Conservation (phyloP, 2,797 vertebrate genomes). For the Phoxinus dragarum region DNA sequence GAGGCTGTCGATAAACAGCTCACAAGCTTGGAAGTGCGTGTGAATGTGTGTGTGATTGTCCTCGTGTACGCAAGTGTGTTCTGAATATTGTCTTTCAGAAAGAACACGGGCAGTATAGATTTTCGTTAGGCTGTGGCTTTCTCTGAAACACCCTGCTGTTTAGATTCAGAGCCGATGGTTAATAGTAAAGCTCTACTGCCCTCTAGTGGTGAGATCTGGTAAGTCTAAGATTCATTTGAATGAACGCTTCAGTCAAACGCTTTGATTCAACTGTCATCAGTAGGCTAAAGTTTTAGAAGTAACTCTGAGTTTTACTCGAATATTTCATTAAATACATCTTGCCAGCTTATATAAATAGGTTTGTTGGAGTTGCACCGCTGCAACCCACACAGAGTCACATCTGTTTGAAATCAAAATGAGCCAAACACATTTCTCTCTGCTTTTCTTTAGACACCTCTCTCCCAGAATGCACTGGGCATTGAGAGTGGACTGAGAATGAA, state of each 20-base stretch:
- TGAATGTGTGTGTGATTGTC: constrained; percentile 6
- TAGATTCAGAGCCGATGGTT: too few species aligned
- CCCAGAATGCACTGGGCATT: not conserved
- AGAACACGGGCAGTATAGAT: not conserved
- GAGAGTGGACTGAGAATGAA: not conserved
- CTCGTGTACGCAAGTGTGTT: not conserved
- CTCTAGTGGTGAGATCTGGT: constrained; percentile 18
- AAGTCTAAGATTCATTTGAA: not conserved
- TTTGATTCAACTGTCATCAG: not conserved
- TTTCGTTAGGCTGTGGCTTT: not conserved
- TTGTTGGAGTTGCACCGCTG: not conserved
- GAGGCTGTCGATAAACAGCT: not conserved
- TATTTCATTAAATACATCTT: not conserved
- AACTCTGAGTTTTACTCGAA: not conserved
- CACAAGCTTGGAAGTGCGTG: not conserved
- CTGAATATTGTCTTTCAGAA: not conserved
- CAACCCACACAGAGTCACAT: not conserved
- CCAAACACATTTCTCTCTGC: not conserved
- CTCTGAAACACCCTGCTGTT: not conserved
- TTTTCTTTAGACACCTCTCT: not conserved
- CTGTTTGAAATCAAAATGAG: not conserved
- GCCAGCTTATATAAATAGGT: not conserved
- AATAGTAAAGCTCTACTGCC: not conserved
- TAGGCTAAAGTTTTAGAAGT: not conserved
- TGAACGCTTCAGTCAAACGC: not conserved